Percentiles rank a stretch among this genome's conserved stretches.
These are phyloP conservation scores for Propsilocerus akamusi DNA, from an alignment of 1,140 invertebrate species.

Conservation along the genomic window DNA sequence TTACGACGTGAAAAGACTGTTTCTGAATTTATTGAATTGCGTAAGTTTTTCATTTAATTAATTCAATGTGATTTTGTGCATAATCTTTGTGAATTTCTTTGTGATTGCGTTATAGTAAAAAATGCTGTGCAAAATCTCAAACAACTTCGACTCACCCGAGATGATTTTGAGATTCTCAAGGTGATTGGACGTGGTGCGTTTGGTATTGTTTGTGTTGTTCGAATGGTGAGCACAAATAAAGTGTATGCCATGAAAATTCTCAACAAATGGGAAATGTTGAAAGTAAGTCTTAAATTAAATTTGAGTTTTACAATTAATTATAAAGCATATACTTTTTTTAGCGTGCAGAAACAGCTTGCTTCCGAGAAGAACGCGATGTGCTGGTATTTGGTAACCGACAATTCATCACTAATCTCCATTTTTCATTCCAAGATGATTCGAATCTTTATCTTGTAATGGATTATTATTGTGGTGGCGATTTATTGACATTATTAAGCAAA, in stretches of 20 bases:
- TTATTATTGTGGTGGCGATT: conserved; percentile 97
- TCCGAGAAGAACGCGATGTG: conserved; percentile 94
- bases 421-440: conserved; percentile 97
- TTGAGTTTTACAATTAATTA: not conserved
- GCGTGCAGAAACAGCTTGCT: conserved; percentile 85
- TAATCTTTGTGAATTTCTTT: conserved; percentile 6
- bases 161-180: conserved; percentile 97
- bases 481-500: conserved; percentile 91
- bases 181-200: conserved; percentile 97
- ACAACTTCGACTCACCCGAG: conserved; percentile 64
- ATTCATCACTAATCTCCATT: conserved; percentile 99
- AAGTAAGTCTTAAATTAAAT: conserved; percentile 26
- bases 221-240: conserved; percentile 32
- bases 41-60: conserved; percentile 34
- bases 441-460: conserved; percentile 99
- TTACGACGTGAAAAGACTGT: conserved; percentile 87
- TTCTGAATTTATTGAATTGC: conserved; percentile 91
- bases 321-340: conserved; percentile 15
- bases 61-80: not conserved
- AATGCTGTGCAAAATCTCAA: conserved; percentile 82
- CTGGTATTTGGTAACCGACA: conserved; percentile 88
- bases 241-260: conserved; percentile 99
- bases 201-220: conserved; percentile 94
- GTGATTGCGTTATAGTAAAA: conserved; percentile 52
- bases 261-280: conserved; percentile 99